Base-by-base conservation (phyloP, 2,113 vertebrate genomes). In the Cheirogaleus medius region DNA sequence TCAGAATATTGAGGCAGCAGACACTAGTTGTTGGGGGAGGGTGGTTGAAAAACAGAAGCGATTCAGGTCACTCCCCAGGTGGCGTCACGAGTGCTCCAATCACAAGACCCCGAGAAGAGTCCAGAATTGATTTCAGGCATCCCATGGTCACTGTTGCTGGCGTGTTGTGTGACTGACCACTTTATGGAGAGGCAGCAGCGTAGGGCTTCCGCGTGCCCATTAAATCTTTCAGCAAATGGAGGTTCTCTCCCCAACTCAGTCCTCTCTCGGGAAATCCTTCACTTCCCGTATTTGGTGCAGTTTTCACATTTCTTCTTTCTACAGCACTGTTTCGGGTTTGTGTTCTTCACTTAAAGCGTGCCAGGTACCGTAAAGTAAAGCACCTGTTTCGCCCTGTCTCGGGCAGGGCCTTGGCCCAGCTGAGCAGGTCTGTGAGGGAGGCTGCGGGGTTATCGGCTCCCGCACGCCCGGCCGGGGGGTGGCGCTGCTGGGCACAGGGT, bases 281-380 rank as follows among this genome's bases (percentile, higher is more conserved):
- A 8, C 15, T 25, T 27, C 52, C 58, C 12, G 29, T 2, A 12
- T 23, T 47, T 54, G 21, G 6, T 34, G 9, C 37, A 18, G 11
- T n/a, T 39, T 78, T 58, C 20, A 21, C 39, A 2, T 84, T 90
- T 74, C 82, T 91, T 66, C 87, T 68, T 64, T 66, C 73, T 23
- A 12, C 71, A 8, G 23, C 34, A 32, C 82, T 11, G 27, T 60
- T 85, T 76, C 66, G 13, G 32, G 29, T 66, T 80, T 87, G 39
- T 18, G 63, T 29, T 52, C 37, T 63, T 83, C 37, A 64, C 54
- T 6, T 15, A 49, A 49, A 32, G 25, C 34, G 63, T 14, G 2
- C 23, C 29, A 39, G 39, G 3, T 14, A 23, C 0, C 9, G 8
- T 25, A 29, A 29, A 32, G n/a, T 20, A 54, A 15, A 91, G 34